Percentiles rank a stretch among this genome's conserved stretches.
phyloP scores from a whole-genome alignment of 2,797 vertebrate genomes.

The Emydoidea blandingii region DNA sequence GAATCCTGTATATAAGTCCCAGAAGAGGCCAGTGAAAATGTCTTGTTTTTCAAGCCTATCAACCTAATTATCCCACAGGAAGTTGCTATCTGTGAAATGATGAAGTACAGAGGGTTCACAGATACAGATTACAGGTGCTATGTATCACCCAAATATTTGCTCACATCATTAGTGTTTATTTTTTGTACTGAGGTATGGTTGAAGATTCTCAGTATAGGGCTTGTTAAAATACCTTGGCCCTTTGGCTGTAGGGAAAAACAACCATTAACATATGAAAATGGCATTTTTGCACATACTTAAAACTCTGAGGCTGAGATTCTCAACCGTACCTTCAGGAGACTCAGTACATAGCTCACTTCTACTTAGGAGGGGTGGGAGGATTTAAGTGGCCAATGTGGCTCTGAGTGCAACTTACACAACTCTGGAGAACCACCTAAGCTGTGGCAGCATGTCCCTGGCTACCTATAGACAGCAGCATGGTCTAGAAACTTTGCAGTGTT shows the following conservation, averaged over 20 bases:
- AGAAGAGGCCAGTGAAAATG: rapidly evolving
- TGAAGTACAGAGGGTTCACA: rapidly evolving
- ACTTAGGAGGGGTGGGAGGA: not conserved
- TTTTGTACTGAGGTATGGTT: not conserved
- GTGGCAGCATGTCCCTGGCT: no score
- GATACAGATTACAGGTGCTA: rapidly evolving
- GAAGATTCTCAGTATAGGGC: not conserved
- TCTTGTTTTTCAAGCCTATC: not conserved
- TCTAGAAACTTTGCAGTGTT: no score
- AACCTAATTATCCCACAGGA: not conserved
- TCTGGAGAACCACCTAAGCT: no score
- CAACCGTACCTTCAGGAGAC: no score
- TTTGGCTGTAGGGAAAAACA: not conserved
- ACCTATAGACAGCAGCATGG: no score
- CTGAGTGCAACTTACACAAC: no score
- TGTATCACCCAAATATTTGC: rapidly evolving
- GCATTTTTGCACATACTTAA: not conserved
- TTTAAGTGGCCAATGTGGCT: no score
- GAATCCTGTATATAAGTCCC: not conserved
- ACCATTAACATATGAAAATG: not conserved
- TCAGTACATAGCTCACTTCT: no score
- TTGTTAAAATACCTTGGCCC: rapidly evolving
- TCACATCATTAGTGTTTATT: not conserved
- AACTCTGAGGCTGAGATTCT: not conserved
- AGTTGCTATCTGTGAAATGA: not conserved